Evolutionary conservation across 2,888 invertebrate species (phyloP), one percentile per base, ranked within the genome.

Genomic region (Caenorhabditis sulstoni): DNA sequence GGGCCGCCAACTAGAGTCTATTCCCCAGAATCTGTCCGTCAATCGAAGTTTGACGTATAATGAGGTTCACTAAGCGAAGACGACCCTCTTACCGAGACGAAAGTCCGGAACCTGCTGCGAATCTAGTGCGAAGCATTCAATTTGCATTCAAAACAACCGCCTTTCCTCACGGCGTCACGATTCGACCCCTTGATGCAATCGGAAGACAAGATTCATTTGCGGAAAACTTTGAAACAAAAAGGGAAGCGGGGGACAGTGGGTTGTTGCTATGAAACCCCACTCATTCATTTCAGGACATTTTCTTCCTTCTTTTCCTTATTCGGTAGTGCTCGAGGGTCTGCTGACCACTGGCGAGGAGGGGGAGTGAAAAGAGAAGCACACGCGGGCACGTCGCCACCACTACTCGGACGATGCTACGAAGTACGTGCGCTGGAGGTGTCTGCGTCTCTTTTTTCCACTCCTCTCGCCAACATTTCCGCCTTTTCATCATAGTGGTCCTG

Each of bases 381-480:
- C 57, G 64, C 58, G 73, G 20, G 53, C 35, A 49, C 58, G 57
- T 49, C 50, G 50, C 57, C 57, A 64, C 73, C 53, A 39, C 58
- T 52, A 53, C 44, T 59, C 50, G 71, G 41, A 53, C 62, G 47
- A 44, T 52, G 57, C 35, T 37, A 37, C 20, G 57, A 57, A 64
- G 64, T 57, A 64, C 73, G 64, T 73, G 64, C 64, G 64, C 64
- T 58, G 73, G 55, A 58, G 47, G 50, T 39, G 73, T 44, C 73
- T 64, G 73, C 14, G 64, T 73, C 73, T 64, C 64, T 39, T 18
- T 29, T n/a, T 44, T 45, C 45, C 45, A 14, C 41, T 20, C 8
- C 49, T 44, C 70, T 64, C 55, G 49, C 55, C 29, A 62, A 55
- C 57, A 29, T 62, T 41, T 71, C 55, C 59, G 44, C n/a, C 45